These are phyloP conservation scores for Tolypeutes matacus DNA, from an alignment of 2,797 vertebrate species.

Conservation along the genomic window DNA sequence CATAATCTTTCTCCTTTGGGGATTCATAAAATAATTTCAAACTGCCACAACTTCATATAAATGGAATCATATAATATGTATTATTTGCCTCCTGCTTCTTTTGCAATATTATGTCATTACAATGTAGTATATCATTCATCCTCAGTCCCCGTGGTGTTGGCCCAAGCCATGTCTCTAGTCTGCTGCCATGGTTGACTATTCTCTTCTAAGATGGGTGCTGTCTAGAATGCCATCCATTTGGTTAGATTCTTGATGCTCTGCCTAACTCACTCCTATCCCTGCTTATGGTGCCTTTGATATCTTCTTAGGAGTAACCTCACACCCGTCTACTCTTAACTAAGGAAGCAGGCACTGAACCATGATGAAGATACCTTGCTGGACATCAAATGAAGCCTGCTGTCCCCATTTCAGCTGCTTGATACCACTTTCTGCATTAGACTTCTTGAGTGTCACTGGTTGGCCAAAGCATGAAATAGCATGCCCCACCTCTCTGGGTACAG, in stretches of 20 bases:
- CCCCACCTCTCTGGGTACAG: background rate
- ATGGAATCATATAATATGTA: background rate
- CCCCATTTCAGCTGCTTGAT: background rate
- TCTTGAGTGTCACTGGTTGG: background rate
- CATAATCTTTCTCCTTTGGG: no score
- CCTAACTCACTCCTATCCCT: background rate
- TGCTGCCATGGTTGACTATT: background rate
- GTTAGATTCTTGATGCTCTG: background rate
- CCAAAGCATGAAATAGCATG: background rate
- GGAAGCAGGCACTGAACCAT: background rate
- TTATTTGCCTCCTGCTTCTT: background rate
- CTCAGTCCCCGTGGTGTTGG: background rate
- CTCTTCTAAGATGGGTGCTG: background rate
- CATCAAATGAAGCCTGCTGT: background rate
- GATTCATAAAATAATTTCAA: no score
- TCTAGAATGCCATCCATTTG: background rate
- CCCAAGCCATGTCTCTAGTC: background rate
- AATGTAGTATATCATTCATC: background rate
- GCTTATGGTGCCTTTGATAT: background rate
- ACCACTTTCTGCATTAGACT: background rate
- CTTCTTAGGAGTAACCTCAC: background rate
- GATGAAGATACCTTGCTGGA: background rate
- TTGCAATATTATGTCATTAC: background rate
- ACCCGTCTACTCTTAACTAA: background rate
- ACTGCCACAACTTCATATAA: background rate